These are phyloP conservation scores for Stegodyphus mimosarum DNA, from an alignment of 1,140 invertebrate genomes.

Conservation along the genomic window DNA sequence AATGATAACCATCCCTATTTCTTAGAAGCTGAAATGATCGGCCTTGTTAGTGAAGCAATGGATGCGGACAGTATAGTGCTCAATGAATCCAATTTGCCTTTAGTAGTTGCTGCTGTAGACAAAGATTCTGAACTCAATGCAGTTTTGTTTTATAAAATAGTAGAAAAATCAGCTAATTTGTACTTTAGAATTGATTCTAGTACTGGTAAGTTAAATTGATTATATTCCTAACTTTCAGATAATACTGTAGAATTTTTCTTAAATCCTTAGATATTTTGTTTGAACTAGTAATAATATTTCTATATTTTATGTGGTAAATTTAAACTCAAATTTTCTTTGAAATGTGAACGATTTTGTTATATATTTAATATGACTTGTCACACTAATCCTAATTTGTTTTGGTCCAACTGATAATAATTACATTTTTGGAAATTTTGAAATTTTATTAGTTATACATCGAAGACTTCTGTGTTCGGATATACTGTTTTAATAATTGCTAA, in stretches of 20 bases:
- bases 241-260: background rate
- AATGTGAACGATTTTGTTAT: no score
- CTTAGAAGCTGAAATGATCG: slow-evolving; percentile 75
- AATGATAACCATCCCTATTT: slow-evolving; percentile 90
- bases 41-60: slow-evolving; percentile 79
- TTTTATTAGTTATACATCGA: no score
- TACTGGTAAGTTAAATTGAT: slow-evolving; percentile 70
- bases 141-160: slow-evolving; percentile 84
- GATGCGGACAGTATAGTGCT: slow-evolving; percentile 79
- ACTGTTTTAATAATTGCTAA: no score
- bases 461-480: no score
- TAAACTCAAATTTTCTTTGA: no score
- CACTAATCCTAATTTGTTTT: no score
- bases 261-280: no score
- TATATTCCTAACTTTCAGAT: background rate
- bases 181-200: slow-evolving; percentile 89
- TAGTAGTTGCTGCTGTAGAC: slow-evolving; percentile 83
- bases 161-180: slow-evolving; percentile 77
- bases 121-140: slow-evolving; percentile 85
- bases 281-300: no score
- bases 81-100: slow-evolving; percentile 70
- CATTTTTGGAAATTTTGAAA: no score
- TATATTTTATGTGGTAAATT: no score
- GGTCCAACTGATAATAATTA: no score
- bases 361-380: no score